Percentiles rank a stretch among this genome's conserved stretches.
Conservation (phyloP, 2,113 vertebrate species). For the Oryzias melastigma region DNA sequence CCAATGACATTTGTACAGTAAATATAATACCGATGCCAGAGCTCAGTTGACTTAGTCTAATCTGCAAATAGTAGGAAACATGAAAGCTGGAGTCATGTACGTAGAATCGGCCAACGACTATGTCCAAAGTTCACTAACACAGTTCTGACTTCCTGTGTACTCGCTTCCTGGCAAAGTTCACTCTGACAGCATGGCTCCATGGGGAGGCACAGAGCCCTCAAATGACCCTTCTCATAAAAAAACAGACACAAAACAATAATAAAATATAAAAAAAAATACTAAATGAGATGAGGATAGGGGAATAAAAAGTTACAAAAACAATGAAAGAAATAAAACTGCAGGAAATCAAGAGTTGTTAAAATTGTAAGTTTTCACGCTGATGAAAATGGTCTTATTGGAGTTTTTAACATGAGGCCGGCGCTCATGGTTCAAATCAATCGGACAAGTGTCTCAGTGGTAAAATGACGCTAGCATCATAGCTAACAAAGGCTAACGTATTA, state of each 20-base stretch:
- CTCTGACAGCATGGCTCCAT: background rate
- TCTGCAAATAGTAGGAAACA: slow-evolving; percentile 1
- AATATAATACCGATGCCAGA: background rate
- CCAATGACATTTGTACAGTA: background rate
- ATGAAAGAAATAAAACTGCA: too few species aligned
- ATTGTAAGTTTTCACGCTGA: too few species aligned
- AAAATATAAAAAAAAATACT: background rate
- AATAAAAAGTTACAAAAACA: too few species aligned
- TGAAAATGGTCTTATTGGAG: too few species aligned
- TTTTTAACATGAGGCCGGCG: too few species aligned
- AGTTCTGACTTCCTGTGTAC: background rate
- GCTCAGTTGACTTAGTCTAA: background rate
- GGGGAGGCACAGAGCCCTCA: background rate
- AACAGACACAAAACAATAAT: background rate
- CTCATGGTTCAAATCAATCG: too few species aligned
- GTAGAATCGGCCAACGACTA: background rate
- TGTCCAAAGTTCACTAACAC: slow-evolving; percentile 8
- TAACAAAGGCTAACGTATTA: too few species aligned
- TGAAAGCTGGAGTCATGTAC: background rate
- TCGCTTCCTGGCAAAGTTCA: background rate
- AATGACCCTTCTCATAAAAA: too few species aligned
- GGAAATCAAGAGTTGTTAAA: too few species aligned
- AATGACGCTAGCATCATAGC: too few species aligned
- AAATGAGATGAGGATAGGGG: too few species aligned
- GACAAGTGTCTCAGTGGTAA: too few species aligned